Evolutionary conservation across 2,888 invertebrate species (phyloP).

Genomic region (Liodrosophila aerea): DNA sequence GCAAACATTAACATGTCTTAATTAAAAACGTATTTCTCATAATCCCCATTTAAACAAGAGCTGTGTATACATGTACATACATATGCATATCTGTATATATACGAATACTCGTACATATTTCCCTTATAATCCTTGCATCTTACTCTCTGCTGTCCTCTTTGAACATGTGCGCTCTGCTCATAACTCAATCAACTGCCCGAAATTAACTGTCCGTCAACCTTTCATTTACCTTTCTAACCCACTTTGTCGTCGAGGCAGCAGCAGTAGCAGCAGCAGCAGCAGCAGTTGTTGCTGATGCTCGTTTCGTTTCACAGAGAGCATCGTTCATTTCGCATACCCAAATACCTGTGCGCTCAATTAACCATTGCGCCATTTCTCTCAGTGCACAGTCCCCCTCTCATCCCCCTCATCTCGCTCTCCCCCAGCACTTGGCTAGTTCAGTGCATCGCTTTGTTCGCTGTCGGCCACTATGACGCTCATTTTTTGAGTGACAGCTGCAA

Average conservation of each 20-base stretch:
- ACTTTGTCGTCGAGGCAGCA: slow-evolving; percentile 23
- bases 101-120: no score
- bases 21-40: slow-evolving; percentile 14
- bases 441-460: slow-evolving; percentile 56
- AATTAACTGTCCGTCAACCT: slow-evolving; percentile 70
- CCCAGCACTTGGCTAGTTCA: slow-evolving; percentile 33
- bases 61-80: no score
- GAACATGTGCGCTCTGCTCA: slow-evolving; percentile 37
- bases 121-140: background rate
- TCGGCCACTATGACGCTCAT: slow-evolving; percentile 64
- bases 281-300: slow-evolving; percentile 8
- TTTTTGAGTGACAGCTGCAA: slow-evolving; percentile 78
- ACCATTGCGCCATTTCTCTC: slow-evolving; percentile 64
- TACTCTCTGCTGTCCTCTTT: background rate
- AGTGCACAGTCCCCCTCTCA: slow-evolving; percentile 45
- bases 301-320: slow-evolving; percentile 44
- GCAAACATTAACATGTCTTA: slow-evolving; percentile 3
- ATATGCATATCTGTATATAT: no score
- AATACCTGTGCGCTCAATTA: slow-evolving; percentile 71
- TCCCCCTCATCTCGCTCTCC: background rate
- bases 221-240: slow-evolving; percentile 65
- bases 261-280: background rate
- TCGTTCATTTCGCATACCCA: slow-evolving; percentile 40
- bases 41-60: slow-evolving; percentile 1
- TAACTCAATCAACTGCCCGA: slow-evolving; percentile 62